These are phyloP conservation scores for Epinotia brunnichana DNA, from an alignment of 2,888 invertebrate genomes.

Conservation along the genomic window DNA sequence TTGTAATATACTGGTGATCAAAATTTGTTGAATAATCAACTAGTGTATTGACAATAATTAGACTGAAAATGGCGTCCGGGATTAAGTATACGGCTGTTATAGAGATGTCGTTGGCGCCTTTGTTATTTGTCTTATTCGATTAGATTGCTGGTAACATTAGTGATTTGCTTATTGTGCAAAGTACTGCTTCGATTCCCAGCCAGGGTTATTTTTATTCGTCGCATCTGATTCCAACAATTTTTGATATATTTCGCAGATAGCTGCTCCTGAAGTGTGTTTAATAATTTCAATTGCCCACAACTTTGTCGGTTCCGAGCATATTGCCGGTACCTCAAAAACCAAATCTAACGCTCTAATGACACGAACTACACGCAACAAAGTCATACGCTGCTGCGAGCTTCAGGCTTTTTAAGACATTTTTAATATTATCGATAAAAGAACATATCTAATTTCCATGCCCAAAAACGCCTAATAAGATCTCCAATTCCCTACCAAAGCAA, in stretches of 20 bases:
- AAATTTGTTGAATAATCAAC: constrained; percentile 13
- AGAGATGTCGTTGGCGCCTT: not conserved
- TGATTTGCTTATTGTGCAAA: not conserved
- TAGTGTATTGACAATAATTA: constrained; percentile 22
- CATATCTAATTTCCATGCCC: not conserved
- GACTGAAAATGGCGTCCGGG: not conserved
- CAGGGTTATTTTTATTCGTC: too few relatives aligned
- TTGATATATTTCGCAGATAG: too few relatives aligned
- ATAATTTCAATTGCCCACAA: too few relatives aligned
- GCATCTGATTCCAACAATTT: not conserved
- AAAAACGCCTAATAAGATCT: not conserved
- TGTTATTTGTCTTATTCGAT: not conserved
- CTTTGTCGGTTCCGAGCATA: too few relatives aligned
- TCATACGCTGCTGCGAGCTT: too few relatives aligned
- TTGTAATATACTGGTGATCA: constrained; percentile 18
- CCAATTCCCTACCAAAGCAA: constrained; percentile 16
- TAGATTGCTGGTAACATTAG: not conserved
- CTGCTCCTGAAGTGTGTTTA: too few relatives aligned
- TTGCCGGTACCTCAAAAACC: too few relatives aligned
- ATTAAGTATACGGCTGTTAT: not conserved
- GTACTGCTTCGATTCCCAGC: too few relatives aligned
- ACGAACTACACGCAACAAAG: too few relatives aligned
- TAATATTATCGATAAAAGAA: constrained; percentile 4
- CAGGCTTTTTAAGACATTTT: not conserved
- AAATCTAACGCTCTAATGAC: too few relatives aligned